Evolutionary conservation across 2,888 invertebrate genomes (phyloP).

Genomic region (Caenorhabditis sp.): DNA sequence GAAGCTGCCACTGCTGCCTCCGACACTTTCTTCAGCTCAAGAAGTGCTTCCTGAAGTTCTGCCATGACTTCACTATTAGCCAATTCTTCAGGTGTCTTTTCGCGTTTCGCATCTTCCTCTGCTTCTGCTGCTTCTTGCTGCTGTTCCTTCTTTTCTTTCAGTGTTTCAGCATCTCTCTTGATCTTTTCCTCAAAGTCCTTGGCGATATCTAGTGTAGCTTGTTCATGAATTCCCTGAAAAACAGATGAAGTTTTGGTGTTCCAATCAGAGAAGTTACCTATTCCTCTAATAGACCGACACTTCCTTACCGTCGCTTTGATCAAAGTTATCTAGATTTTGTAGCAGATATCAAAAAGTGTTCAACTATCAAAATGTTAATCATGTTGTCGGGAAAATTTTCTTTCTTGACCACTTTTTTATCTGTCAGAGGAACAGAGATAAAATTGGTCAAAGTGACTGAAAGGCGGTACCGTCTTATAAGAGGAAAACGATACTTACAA

Average conservation of each 20-base stretch:
- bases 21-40: slow-evolving; percentile 68
- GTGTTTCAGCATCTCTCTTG: slow-evolving; percentile 45
- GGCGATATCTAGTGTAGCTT: slow-evolving; percentile 73
- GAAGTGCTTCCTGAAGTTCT: slow-evolving; percentile 64
- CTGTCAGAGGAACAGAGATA: too few relatives aligned
- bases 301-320: too few relatives aligned
- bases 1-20: slow-evolving; percentile 71
- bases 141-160: slow-evolving; percentile 54
- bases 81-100: slow-evolving; percentile 39
- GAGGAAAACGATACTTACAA: neutral
- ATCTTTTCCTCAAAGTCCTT: slow-evolving; percentile 66
- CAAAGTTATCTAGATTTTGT: too few relatives aligned
- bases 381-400: too few relatives aligned
- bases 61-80: slow-evolving; percentile 48
- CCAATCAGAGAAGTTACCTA: too few relatives aligned
- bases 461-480: too few relatives aligned
- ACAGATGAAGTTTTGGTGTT: too few relatives aligned
- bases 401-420: too few relatives aligned
- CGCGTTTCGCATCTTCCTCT: slow-evolving; percentile 23
- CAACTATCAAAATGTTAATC: too few relatives aligned
- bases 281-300: too few relatives aligned
- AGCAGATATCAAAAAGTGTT: too few relatives aligned
- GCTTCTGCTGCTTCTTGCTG: slow-evolving; percentile 35
- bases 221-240: slow-evolving; percentile 73
- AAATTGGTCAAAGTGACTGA: too few relatives aligned